Base-by-base conservation (phyloP, 2,113 vertebrate genomes). In the Leptosomus discolor region DNA sequence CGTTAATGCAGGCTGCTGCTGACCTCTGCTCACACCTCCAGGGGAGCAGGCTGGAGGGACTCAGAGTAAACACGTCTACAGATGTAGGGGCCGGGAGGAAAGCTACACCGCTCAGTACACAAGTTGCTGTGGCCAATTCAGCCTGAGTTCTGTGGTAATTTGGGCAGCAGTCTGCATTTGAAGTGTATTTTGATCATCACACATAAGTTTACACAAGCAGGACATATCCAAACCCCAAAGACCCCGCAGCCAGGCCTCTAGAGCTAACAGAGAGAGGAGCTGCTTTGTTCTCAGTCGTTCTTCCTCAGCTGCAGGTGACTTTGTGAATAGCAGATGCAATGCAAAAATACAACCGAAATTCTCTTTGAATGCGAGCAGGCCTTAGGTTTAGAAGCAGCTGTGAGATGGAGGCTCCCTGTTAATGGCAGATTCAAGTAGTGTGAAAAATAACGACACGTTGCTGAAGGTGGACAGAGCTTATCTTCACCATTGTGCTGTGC, bases 381-480 rank as follows among this genome's bases (percentile, higher is more conserved):
- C 43, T 58, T 43, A 26, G 39, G 65, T 92, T 92, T 26, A 90
- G 86, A 88, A 89, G 83, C 80, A 89, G 86, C 86, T 88, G n/a
- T 73, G 84, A 94, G 65, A 87, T 12, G 69, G 61, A 91, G 79
- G 37, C 74, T 88, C 76, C 50, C 74, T 94, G 43, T 34, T 89
- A 88, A 78, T 57, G 74, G 89, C 86, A 94, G 80, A 36, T 89
- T 91, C 64, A 87, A 75, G 53, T 3, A 75, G 64, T 6, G 0
- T 37, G 75, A 93, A 95, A 60, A 85, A 60, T 48, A 80, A 77
- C 2, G 19, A 32, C 18, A 11, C 27, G 11, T 54, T 63, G 27
- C 79, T 85, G 69, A 67, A 69, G 80, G 91, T 43, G 34, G 68
- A 70, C 46, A 67, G 51, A 78, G 88, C 46, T 78, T 63, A 54